Base-by-base conservation (phyloP, 2,797 vertebrate species). In the Toxotes lorentzi region DNA sequence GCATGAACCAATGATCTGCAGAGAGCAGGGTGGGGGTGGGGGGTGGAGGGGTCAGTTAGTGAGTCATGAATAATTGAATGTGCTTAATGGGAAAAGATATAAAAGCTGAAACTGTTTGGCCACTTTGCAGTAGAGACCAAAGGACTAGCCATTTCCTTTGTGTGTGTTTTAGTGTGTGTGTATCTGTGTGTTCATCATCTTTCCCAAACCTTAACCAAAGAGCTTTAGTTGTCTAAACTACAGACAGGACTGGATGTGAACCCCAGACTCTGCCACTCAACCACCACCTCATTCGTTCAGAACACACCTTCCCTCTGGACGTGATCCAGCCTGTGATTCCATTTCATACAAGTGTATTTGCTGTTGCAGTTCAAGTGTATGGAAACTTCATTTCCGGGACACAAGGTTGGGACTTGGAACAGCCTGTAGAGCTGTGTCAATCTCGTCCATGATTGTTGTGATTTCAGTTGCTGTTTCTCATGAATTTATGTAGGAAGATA, bases 31-130 rank as follows among this genome's bases (percentile, higher is more conserved):
- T 3, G 34, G 58, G 58, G 13, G 65, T 79, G 84, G 78, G 68
- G 9, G 72, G 76, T 75, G 72, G 30, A n/a, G n/a, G 73, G 79
- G 83, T 80, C 76, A 87, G 86, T 91, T 84, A 87, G 78, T 75
- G 84, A 84, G 51, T 81, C 82, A 84, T 89, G 79, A 89, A 89
- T 88, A 79, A 89, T 88, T 88, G 19, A 88, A 81, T 76, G 48
- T 61, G 79, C 54, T 82, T 87, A 85, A 87, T 89, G 61, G 73
- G 79, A 73, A 72, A 38, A 77, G 67, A 81, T 83, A 79, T 77
- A 84, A 87, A 76, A 86, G 58, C 73, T 84, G 68, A 80, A 89
- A 83, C 66, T 63, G 77, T 88, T 86, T 81, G 81, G 69, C 59
- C 30, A 16, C 69, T 76, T 50, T 83, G 67, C 75, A 73, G 56